Evolutionary conservation across 2,888 invertebrate species (phyloP), one percentile per base, ranked within the genome.

Genomic region (Hyposoter dolosus): DNA sequence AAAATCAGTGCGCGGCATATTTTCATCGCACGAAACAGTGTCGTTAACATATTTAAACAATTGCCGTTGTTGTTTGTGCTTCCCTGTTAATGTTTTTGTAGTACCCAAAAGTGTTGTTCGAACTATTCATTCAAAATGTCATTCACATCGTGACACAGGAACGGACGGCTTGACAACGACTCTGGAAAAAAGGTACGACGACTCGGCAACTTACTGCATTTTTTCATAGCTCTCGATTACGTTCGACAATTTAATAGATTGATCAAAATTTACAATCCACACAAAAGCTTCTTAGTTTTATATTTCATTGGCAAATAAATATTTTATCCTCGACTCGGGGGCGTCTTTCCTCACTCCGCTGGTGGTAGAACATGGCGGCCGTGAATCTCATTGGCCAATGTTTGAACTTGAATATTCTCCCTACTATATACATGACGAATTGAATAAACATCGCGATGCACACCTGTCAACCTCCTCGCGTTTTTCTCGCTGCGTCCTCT

Each of bases 321-420:
- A 3, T 66, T 66, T 35, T 7, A 40, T 66, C 3, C n/a, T 40
- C 10, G 66, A 7, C 17, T 66, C n/a, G 40, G 40, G 66, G 66
- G 66, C 66, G 66, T 66, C 35, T 66, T 66, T 40, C 19, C n/a
- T 40, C n/a, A 32, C 15, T 40, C 7, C 40, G 66, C n/a, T 66
- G 40, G 66, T 66, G 66, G 17, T 35, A 66, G 10, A 66, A 66
- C 32, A 66, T 66, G 66, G 66, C 19, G 66, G 28, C 66, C 7
- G 7, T 10, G 15, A 60, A 60, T 60, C 15, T 28, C 15, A 40
- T 66, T 66, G 66, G 66, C 35, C 66, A 28, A 60, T 60, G 5
- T 60, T 60, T 60, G 60, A 60, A 60, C 60, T 60, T 28, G 15
- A 60, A 60, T 60, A 60, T 60, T 60, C 35, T 35, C 15, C 15